Conservation (phyloP, 2,888 invertebrate genomes). For the Lobophora halterata region DNA sequence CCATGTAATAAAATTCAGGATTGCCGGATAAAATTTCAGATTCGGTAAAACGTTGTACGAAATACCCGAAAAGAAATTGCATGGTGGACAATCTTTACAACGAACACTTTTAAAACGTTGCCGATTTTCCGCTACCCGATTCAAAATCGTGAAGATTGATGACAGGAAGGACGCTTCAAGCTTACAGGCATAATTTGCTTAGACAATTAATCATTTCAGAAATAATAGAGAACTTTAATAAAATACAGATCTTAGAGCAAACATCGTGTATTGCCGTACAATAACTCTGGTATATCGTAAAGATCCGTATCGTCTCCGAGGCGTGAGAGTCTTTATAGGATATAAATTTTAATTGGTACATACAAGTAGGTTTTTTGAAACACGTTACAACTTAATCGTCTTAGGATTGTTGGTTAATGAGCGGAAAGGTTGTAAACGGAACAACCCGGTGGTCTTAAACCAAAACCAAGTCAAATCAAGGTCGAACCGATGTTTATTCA, state of each 20-base stretch:
- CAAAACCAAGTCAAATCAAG: constrained; percentile 23
- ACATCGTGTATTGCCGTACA: constrained; percentile 56
- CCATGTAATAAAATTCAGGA: constrained; percentile 5
- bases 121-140: constrained; percentile 17
- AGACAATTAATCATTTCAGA: constrained; percentile 54
- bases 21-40: background rate
- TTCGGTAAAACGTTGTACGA: constrained; percentile 7
- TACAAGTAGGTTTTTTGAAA: constrained; percentile 63
- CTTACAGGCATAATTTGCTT: constrained; percentile 34
- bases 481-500: constrained; percentile 14
- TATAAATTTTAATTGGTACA: constrained; percentile 71
- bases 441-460: constrained; percentile 59
- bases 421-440: constrained; percentile 71
- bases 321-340: constrained; percentile 63
- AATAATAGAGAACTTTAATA: constrained; percentile 50
- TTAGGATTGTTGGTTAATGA: constrained; percentile 71
- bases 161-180: constrained; percentile 25
- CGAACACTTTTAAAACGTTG: constrained; percentile 25
- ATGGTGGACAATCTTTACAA: constrained; percentile 30
- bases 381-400: constrained; percentile 72
- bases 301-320: constrained; percentile 58
- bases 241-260: constrained; percentile 29
- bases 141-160: constrained; percentile 23
- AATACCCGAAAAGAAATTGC: constrained; percentile 32
- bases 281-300: constrained; percentile 57